phyloP scores from a whole-genome alignment of 2,888 invertebrate genomes.

The Gymnoscelis rufifasciata region DNA sequence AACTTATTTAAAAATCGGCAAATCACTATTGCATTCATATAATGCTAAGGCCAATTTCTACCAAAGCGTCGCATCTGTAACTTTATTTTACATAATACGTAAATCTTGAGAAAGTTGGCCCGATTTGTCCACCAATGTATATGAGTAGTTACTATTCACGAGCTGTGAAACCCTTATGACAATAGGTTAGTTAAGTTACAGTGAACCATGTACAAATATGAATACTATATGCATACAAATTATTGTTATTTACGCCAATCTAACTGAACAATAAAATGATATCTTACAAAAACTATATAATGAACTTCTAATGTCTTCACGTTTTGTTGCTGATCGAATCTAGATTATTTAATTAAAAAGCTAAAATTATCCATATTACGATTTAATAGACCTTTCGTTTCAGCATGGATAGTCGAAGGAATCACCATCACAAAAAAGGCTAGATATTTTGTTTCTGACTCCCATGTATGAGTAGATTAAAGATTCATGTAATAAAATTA shows the following conservation, averaged over 20 bases:
- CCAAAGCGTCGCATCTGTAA: not conserved
- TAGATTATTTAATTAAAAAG: no score
- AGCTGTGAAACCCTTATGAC: slow-evolving; percentile 45
- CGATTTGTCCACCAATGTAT: slow-evolving; percentile 11
- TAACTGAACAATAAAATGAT: not conserved
- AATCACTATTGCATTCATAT: slow-evolving; percentile 40
- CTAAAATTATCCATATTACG: no score
- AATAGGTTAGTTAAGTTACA: slow-evolving; percentile 53
- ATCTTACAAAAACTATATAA: not conserved
- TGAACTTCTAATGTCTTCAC: no score
- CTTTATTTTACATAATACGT: not conserved
- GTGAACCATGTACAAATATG: slow-evolving; percentile 53
- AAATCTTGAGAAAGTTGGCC: not conserved
- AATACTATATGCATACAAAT: slow-evolving; percentile 6
- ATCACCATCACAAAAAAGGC: no score
- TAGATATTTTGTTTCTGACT: no score
- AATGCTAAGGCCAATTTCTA: not conserved
- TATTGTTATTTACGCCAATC: not conserved
- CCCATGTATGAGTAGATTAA: no score
- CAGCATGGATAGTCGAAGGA: no score
- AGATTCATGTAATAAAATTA: no score
- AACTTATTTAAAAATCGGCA: slow-evolving; percentile 49
- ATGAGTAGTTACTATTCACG: slow-evolving; percentile 26
- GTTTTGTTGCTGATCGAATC: no score
- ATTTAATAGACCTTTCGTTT: no score